These are phyloP conservation scores for Corythornis cristatus DNA, from an alignment of 2,113 vertebrate genomes.

Conservation along the genomic window DNA sequence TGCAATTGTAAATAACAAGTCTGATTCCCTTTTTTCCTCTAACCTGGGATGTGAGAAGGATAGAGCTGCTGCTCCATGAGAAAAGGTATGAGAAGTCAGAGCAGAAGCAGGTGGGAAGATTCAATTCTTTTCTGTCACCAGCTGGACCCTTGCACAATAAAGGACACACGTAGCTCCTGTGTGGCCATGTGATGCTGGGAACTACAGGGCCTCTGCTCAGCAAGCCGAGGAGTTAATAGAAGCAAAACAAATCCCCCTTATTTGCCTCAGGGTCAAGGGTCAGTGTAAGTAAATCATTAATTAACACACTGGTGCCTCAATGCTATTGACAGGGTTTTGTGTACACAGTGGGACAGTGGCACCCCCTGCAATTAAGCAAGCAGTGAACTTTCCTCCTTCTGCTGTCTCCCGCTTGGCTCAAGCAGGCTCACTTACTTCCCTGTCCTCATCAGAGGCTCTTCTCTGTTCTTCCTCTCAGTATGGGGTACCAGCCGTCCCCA, in stretches of 20 bases:
- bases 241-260: conserved; percentile 78
- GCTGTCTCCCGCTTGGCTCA: neutral
- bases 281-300: conserved; percentile 83
- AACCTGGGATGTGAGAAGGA: neutral
- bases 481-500: neutral
- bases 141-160: neutral
- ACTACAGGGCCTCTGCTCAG: conserved; percentile 44
- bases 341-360: conserved; percentile 74
- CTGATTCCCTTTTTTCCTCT: neutral
- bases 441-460: neutral
- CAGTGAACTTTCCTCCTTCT: conserved; percentile 50
- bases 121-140: neutral
- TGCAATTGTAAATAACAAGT: fast-evolving
- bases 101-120: neutral
- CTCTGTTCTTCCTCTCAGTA: neutral
- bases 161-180: neutral
- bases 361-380: conserved; percentile 69
- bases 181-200: neutral
- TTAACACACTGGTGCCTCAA: conserved; percentile 75
- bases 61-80: fast-evolving
- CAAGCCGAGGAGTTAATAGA: conserved; percentile 75
- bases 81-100: neutral
- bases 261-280: conserved; percentile 81
- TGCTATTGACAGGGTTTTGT: conserved; percentile 79
- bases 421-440: neutral